A percentile compares a stretch with the other conserved stretches of the same genome.
These are phyloP conservation scores for Chelonoidis abingdonii DNA, from an alignment of 2,113 vertebrate genomes.

Conservation along the genomic window DNA sequence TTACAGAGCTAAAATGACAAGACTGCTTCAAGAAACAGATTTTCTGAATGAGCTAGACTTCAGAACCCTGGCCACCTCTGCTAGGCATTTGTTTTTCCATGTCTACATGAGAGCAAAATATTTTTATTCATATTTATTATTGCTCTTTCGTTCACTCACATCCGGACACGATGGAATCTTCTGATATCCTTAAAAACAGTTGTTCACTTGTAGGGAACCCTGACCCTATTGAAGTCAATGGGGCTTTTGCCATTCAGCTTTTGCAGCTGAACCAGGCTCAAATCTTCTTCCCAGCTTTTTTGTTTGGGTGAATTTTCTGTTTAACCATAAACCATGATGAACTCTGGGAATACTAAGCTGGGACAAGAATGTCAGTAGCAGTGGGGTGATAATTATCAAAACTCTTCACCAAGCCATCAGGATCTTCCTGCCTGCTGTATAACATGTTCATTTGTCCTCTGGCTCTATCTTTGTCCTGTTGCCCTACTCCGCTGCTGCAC, in stretches of 20 bases:
- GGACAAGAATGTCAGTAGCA: not conserved
- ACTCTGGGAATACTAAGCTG: not conserved
- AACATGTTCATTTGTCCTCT: not conserved
- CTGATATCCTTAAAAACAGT: not conserved
- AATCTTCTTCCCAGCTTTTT: not conserved
- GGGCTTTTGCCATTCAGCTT: not conserved
- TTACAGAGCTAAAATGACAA: not conserved
- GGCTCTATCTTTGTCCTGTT: not conserved
- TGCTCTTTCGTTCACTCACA: not conserved
- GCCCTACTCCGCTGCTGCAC: not conserved
- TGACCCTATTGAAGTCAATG: not conserved
- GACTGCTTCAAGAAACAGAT: not conserved
- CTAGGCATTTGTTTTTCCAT: not conserved
- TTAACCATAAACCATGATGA: not conserved
- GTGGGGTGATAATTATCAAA: not conserved
- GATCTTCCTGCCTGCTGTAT: not conserved
- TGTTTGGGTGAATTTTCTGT: fast-evolving
- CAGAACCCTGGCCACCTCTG: not conserved
- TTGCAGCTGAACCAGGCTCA: fast-evolving
- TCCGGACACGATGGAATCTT: not conserved
- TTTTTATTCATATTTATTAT: not conserved
- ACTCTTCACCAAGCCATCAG: not conserved
- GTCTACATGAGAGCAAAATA: fast-evolving
- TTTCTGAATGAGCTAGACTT: not conserved
- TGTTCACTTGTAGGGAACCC: not conserved